Evolutionary conservation across 1,140 invertebrate species (phyloP).

Genomic region (Panagrolaimus sp.): DNA sequence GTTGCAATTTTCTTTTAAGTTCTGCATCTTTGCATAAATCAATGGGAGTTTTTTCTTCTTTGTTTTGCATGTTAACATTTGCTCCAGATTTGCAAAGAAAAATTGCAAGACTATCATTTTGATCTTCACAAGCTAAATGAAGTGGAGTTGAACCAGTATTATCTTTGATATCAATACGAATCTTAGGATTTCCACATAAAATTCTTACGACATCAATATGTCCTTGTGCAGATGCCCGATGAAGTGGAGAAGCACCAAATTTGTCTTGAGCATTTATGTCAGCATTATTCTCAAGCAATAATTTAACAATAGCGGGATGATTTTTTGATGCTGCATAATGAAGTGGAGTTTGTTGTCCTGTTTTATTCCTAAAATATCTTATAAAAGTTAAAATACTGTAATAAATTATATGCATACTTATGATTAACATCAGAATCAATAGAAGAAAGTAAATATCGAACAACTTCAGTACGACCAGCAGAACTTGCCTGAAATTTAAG

Average conservation of each 20-base stretch:
- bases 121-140: conserved; percentile 7
- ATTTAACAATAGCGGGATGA: background rate
- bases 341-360: conserved; percentile 2
- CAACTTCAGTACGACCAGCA: background rate
- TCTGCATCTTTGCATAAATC: background rate
- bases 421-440: background rate
- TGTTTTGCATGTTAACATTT: background rate
- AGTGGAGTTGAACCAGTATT: background rate
- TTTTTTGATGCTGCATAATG: conserved; percentile 18
- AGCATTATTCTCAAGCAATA: background rate
- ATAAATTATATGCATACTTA: background rate
- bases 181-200: background rate
- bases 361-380: background rate
- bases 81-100: background rate
- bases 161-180: conserved; percentile 1
- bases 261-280: conserved; percentile 1
- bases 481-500: background rate
- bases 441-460: background rate
- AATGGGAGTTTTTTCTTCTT: background rate
- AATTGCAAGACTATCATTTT: background rate
- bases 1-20: background rate
- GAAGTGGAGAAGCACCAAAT: background rate
- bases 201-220: background rate
- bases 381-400: background rate
- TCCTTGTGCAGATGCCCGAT: background rate